Conservation (phyloP, 2,888 invertebrate species). For the Cheilosia impressa region DNA sequence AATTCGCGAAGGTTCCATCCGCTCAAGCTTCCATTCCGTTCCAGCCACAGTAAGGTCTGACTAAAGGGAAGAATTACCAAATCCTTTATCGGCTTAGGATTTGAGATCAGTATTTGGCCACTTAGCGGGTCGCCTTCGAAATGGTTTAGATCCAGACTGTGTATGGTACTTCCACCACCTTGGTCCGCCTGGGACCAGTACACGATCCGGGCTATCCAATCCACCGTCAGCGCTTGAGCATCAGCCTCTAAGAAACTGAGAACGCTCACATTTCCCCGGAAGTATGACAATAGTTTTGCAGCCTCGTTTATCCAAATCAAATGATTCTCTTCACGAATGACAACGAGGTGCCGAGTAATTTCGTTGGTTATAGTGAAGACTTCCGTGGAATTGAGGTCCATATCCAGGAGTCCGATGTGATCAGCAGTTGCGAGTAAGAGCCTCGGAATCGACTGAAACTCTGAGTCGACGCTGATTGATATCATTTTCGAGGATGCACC, state of each 20-base stretch:
- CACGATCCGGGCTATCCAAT: conserved; percentile 94
- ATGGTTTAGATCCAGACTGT: conserved; percentile 88
- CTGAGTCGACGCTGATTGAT: conserved; percentile 86
- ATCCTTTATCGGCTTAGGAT: conserved; percentile 86
- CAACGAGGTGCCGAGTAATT: conserved; percentile 87
- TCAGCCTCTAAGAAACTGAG: conserved; percentile 86
- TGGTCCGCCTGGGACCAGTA: conserved; percentile 90
- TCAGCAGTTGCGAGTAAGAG: conserved; percentile 90
- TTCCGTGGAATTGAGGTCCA: conserved; percentile 88
- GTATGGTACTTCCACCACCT: conserved; percentile 85
- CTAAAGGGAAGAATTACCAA: conserved; percentile 90
- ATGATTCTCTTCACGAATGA: conserved; percentile 87
- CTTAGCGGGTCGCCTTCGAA: conserved; percentile 85
- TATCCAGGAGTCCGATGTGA: conserved; percentile 89
- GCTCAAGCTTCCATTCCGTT: conserved; percentile 82
- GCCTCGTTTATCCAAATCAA: conserved; percentile 91
- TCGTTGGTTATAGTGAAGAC: conserved; percentile 87
- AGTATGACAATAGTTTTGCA: conserved; percentile 81
- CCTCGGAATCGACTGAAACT: conserved; percentile 91
- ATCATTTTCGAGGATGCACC: conserved; percentile 89
- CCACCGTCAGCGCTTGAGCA: conserved; percentile 89
- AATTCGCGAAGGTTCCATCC: conserved; percentile 78
- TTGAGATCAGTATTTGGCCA: conserved; percentile 85
- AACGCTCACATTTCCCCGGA: conserved; percentile 80
- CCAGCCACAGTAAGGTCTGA: conserved; percentile 91